These are phyloP conservation scores for Philaethria dido DNA, from an alignment of 2,888 invertebrate genomes.

Conservation along the genomic window DNA sequence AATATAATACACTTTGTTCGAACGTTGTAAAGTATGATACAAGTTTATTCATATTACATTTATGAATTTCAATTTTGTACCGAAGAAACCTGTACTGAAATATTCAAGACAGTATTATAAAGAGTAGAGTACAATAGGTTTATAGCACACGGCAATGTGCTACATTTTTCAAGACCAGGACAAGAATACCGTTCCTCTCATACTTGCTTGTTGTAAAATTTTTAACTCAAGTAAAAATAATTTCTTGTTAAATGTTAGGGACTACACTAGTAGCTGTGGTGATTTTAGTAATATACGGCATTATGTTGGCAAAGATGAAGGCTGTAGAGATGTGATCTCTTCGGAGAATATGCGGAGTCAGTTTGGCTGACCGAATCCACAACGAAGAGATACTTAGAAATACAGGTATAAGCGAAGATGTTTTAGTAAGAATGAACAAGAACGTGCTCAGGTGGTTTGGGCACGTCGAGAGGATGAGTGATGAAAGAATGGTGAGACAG, in stretches of 20 bases:
- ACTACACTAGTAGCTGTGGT: constrained; percentile 50
- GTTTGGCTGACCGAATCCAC: no score
- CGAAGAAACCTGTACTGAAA: constrained; percentile 38
- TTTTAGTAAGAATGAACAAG: no score
- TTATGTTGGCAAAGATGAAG: not conserved
- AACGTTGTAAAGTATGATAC: constrained; percentile 1
- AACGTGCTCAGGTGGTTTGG: no score
- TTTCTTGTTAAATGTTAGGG: not conserved
- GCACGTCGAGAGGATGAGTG: no score
- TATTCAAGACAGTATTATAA: constrained; percentile 40
- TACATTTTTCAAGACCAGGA: constrained; percentile 21
- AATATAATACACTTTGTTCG: constrained; percentile 18
- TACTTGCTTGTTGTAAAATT: constrained; percentile 50
- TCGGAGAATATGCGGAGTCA: no score
- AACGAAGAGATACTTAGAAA: no score
- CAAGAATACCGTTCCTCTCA: constrained; percentile 63
- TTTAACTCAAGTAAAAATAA: not conserved
- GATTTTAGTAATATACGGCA: constrained; percentile 25
- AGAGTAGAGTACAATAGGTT: constrained; percentile 42
- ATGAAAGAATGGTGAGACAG: no score
- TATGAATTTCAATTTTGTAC: constrained; percentile 37
- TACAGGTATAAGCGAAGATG: no score
- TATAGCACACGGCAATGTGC: constrained; percentile 50
- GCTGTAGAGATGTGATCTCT: no score
- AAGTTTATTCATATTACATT: constrained; percentile 24